phyloP scores from a whole-genome alignment of 2,797 vertebrate genomes.

The Anabas testudineus region DNA sequence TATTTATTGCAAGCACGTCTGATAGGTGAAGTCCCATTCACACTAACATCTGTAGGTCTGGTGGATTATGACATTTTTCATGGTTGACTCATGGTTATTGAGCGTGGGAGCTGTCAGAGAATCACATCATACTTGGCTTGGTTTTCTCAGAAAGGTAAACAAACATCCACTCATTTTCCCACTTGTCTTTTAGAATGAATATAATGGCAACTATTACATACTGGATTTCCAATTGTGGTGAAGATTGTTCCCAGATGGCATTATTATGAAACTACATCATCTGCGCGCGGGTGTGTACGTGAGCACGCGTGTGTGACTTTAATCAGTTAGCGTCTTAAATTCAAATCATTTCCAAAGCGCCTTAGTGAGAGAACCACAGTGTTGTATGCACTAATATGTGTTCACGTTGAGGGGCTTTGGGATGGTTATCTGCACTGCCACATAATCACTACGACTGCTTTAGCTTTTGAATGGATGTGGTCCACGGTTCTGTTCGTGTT shows the following conservation, averaged over 20 bases:
- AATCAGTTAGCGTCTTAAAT: background rate
- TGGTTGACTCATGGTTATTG: background rate
- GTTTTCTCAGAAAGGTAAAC: conserved; percentile 20
- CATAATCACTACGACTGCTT: background rate
- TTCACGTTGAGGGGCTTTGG: too few species aligned
- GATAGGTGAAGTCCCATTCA: conserved; percentile 12
- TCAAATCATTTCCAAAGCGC: background rate
- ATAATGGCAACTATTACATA: background rate
- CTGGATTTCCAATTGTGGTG: background rate
- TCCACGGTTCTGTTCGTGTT: background rate
- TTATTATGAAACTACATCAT: conserved; percentile 3
- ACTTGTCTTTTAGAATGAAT: conserved; percentile 4
- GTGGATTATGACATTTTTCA: background rate
- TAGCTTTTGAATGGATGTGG: background rate
- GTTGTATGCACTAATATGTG: too few species aligned
- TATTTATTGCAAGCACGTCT: background rate
- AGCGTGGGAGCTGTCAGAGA: conserved; percentile 6
- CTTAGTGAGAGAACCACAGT: background rate
- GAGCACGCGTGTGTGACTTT: background rate
- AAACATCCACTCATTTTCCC: background rate
- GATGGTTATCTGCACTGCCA: too few species aligned
- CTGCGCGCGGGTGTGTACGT: conserved; percentile 8
- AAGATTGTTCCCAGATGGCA: background rate
- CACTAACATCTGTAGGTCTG: conserved; percentile 9
- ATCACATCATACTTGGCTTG: background rate